Percentiles rank a stretch among this genome's conserved stretches.
Evolutionary conservation across 2,113 vertebrate species (phyloP).

Genomic region (Anseranas semipalmata): DNA sequence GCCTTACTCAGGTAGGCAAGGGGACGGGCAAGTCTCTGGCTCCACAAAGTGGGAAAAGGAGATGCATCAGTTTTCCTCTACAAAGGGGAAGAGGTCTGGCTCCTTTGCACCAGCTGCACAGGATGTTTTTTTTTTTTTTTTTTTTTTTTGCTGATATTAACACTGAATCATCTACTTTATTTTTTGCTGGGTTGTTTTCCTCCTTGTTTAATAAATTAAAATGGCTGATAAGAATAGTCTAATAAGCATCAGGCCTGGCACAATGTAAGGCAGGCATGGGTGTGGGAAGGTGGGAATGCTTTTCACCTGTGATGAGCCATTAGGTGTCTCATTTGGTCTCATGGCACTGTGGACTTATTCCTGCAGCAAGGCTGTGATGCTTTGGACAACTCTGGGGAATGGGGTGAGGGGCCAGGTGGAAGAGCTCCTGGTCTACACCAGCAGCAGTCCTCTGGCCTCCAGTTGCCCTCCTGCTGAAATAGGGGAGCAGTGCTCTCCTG

Average conservation of each 20-base stretch:
- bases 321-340: neutral
- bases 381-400: neutral
- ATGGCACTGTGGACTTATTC: neutral
- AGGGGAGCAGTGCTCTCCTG: neutral
- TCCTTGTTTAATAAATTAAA: neutral
- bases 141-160: neutral
- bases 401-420: neutral
- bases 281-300: neutral
- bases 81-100: neutral
- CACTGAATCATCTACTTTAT: neutral
- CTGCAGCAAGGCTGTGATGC: neutral
- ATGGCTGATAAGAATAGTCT: neutral
- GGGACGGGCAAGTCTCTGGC: neutral
- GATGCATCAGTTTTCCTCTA: neutral
- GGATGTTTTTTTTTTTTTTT: no score
- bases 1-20: neutral
- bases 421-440: neutral
- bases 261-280: neutral
- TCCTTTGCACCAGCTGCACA: neutral
- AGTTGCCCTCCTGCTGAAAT: neutral
- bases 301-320: neutral
- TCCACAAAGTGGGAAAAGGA: neutral
- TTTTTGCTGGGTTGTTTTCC: neutral
- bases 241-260: neutral
- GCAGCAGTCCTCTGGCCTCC: neutral